Evolutionary conservation across 2,888 invertebrate genomes (phyloP), one percentile per base, ranked within the genome.

Genomic region (Leucoptera coffeella): DNA sequence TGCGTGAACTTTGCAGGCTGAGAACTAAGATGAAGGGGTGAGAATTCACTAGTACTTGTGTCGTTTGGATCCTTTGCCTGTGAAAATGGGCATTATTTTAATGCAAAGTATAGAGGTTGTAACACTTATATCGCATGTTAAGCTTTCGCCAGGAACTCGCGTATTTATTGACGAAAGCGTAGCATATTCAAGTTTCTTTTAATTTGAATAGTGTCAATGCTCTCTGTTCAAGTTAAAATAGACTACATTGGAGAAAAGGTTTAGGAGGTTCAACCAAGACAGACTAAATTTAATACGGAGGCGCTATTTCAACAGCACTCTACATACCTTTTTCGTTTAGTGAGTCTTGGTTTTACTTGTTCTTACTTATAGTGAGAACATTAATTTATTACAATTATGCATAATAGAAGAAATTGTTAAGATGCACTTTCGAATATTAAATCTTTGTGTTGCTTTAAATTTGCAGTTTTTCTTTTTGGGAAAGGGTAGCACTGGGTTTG

Each of bases 61-160:
- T 45, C 53, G 64, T 60, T 64, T 59, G 65, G 62, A 65, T 65
- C 65, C 69, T 67, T 69, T 71, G 69, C 72, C 72, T 72, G 74
- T 76, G 79, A 81, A 81, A 83, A 83, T 80, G 79, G 80, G 81
- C 84, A 85, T 85, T 85, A 84, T 78, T 85, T 85, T 84, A 80
- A 82, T 85, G 85, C 85, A 85, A 85, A 85, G 85, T 85, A 85
- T 85, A 85, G 85, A 85, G 80, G 83, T 85, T 83, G 82, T 83
- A 81, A 69, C 61, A 56, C 50, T 65, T 60, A 59, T 51, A 65
- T 62, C 49, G 47, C 48, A 65, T 65, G 48, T 57, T 59, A 60
- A 44, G 49, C 56, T 58, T 57, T 57, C 64, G 61, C 53, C 47
- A 28, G 22, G 41, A n/a, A n/a, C n/a, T n/a, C n/a, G n/a, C n/a